phyloP scores from a whole-genome alignment of 1,140 invertebrate genomes.

The Pantala flavescens region DNA sequence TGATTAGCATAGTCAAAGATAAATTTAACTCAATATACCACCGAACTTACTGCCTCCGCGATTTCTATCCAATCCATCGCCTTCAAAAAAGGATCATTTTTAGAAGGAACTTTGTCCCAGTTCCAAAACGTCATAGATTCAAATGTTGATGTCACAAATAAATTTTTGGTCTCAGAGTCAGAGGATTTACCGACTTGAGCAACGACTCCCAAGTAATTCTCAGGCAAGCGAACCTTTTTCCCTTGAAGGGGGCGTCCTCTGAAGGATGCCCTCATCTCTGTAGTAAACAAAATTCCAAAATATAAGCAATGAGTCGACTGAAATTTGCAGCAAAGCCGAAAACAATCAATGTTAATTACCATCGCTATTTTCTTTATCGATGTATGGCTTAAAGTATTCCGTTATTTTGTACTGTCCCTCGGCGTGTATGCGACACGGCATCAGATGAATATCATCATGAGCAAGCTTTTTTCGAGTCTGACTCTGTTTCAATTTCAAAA shows the following conservation, averaged over 20 bases:
- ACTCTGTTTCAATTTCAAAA: not conserved
- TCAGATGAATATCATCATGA: not conserved
- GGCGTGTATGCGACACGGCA: not conserved
- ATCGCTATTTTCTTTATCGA: not conserved
- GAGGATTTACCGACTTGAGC: not conserved
- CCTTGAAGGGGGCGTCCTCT: not conserved
- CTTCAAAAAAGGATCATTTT: not conserved
- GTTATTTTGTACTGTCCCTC: not conserved
- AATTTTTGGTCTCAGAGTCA: not conserved
- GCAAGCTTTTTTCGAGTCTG: not conserved
- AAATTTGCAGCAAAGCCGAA: not conserved
- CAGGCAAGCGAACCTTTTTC: not conserved
- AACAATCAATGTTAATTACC: not conserved
- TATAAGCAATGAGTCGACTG: not conserved
- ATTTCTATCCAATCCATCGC: conserved; percentile 11
- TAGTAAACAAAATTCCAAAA: not conserved
- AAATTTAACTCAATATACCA: not conserved
- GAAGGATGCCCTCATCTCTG: not conserved
- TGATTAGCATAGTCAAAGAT: not conserved
- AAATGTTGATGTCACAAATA: not conserved
- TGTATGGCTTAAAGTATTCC: not conserved
- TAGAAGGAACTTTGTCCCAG: not conserved
- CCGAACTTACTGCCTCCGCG: not conserved
- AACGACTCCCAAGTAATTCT: not conserved
- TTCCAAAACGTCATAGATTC: not conserved